A percentile compares a stretch with the other conserved stretches of the same genome.
Conservation (phyloP, 2,888 invertebrate genomes). For the Lithosia quadra region DNA sequence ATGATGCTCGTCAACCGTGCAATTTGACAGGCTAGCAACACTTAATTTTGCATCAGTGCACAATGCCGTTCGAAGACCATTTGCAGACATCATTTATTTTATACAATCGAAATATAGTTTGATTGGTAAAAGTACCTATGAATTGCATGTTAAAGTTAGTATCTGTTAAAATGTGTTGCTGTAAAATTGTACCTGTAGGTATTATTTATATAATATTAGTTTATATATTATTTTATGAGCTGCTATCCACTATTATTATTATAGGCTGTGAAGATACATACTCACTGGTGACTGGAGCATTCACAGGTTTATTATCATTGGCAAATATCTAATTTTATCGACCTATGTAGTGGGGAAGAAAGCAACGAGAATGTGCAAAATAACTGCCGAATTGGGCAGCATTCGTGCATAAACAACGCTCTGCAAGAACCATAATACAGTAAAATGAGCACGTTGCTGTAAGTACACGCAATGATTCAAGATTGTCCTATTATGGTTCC, state of each 20-base stretch:
- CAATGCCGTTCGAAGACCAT: neutral
- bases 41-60: constrained; percentile 13
- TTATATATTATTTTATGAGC: neutral
- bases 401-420: too few species aligned
- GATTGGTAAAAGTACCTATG: neutral
- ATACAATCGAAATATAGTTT: neutral
- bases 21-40: constrained; percentile 9
- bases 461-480: neutral
- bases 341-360: too few species aligned
- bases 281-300: neutral
- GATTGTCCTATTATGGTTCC: neutral
- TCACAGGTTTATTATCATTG: neutral
- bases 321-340: neutral
- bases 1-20: constrained; percentile 30
- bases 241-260: neutral
- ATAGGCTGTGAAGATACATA: neutral
- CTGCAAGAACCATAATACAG: too few species aligned
- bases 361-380: neutral
- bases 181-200: neutral
- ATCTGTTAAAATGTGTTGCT: neutral
- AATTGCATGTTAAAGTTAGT: too few species aligned
- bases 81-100: neutral
- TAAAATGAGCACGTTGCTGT: neutral
- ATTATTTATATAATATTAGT: neutral
- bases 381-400: neutral